Conservation (phyloP, 2,888 invertebrate genomes). For the Operophtera brumata region DNA sequence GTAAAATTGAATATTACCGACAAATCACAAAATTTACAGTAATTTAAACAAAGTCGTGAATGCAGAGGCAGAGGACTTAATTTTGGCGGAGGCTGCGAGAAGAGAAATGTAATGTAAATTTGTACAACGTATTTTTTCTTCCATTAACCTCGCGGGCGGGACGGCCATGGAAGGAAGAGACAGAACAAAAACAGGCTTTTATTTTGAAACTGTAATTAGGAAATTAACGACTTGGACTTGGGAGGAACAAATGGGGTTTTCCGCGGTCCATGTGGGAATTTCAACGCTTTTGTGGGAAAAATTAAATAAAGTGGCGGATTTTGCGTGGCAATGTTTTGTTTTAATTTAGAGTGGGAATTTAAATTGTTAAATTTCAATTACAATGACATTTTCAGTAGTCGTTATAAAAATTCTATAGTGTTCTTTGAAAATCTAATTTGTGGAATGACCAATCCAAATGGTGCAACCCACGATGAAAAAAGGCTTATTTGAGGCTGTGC, state of each 20-base stretch:
- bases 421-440: no score
- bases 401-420: no score
- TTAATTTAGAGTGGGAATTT: slow-evolving; percentile 19
- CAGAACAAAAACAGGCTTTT: slow-evolving; percentile 69
- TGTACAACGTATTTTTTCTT: slow-evolving; percentile 78
- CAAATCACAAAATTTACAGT: slow-evolving; percentile 67
- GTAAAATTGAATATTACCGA: slow-evolving; percentile 50
- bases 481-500: no score
- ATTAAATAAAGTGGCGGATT: slow-evolving; percentile 46
- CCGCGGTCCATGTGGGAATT: slow-evolving; percentile 58
- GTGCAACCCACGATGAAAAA: no score
- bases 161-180: slow-evolving; percentile 56
- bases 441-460: no score
- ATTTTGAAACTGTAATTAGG: slow-evolving; percentile 76
- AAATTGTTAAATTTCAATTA: background rate
- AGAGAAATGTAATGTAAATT: slow-evolving; percentile 79
- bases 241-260: slow-evolving; percentile 67
- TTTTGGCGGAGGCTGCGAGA: slow-evolving; percentile 53
- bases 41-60: slow-evolving; percentile 74
- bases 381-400: background rate
- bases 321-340: slow-evolving; percentile 23
- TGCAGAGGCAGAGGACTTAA: slow-evolving; percentile 68
- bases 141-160: slow-evolving; percentile 72
- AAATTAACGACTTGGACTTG: slow-evolving; percentile 75
- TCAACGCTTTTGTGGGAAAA: slow-evolving; percentile 52